Conservation (phyloP, 2,888 invertebrate species). For the Folsomia manolachei region DNA sequence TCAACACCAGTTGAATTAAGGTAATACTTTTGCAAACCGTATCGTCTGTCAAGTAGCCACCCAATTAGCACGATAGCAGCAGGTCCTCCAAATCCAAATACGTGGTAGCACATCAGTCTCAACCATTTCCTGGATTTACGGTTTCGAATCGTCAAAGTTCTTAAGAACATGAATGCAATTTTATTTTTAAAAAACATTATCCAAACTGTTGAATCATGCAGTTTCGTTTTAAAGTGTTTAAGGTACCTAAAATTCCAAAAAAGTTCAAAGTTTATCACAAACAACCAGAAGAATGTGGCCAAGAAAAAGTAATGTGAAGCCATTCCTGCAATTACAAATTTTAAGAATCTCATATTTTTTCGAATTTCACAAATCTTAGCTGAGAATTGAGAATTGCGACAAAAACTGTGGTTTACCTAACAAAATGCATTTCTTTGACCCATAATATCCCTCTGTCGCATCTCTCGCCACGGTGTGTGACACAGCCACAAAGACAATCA, state of each 20-base stretch:
- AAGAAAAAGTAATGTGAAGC: slow-evolving; percentile 35
- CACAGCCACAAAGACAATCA: slow-evolving; percentile 35
- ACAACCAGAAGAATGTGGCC: slow-evolving; percentile 32
- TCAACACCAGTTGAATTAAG: background rate
- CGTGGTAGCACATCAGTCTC: slow-evolving; percentile 21
- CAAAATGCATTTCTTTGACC: slow-evolving; percentile 30
- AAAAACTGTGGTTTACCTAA: slow-evolving; percentile 22
- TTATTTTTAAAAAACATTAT: background rate
- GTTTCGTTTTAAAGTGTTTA: too few species aligned
- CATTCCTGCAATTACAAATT: too few species aligned
- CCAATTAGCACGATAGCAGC: slow-evolving; percentile 19
- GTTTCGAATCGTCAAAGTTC: slow-evolving; percentile 1
- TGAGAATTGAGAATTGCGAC: too few species aligned
- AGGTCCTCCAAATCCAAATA: slow-evolving; percentile 30
- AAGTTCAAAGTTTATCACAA: slow-evolving; percentile 32
- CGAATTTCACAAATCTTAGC: too few species aligned
- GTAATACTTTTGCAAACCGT: slow-evolving; percentile 32
- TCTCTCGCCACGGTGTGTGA: slow-evolving; percentile 31
- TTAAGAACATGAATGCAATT: background rate
- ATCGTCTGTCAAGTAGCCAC: slow-evolving; percentile 21
- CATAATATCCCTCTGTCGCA: slow-evolving; percentile 32
- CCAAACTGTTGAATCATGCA: background rate
- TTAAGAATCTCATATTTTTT: too few species aligned
- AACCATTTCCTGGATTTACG: slow-evolving; percentile 25
- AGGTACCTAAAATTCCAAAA: slow-evolving; percentile 37